Conservation (phyloP, 2,797 vertebrate genomes). For the Mormyrus proboscirostris region DNA sequence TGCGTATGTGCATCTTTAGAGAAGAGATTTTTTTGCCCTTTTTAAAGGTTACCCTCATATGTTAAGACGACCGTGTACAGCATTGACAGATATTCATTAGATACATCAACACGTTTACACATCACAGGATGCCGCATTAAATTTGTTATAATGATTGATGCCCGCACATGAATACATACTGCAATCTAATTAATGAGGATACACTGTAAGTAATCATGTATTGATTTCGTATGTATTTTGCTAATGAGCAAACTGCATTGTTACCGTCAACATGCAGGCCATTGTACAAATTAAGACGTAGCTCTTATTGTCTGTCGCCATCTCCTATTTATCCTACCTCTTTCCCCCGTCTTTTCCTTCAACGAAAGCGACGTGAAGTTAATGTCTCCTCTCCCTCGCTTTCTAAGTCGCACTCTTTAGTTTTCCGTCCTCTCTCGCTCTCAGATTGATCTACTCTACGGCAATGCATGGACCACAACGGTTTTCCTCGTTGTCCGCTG, state of each 20-base stretch:
- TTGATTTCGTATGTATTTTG: background rate
- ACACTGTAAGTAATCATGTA: background rate
- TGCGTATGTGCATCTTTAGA: background rate
- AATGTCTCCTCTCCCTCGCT: slow-evolving; percentile 22
- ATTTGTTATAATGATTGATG: slow-evolving; percentile 18
- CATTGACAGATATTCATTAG: slow-evolving; percentile 14
- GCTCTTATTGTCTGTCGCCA: slow-evolving; percentile 13
- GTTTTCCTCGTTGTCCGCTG: slow-evolving; percentile 19
- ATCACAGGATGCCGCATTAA: slow-evolving; percentile 19
- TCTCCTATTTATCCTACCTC: slow-evolving; percentile 24
- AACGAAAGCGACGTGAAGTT: slow-evolving; percentile 20
- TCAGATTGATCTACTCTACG: slow-evolving; percentile 20
- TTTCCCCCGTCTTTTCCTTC: slow-evolving; percentile 23
- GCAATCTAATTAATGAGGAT: background rate
- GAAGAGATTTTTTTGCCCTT: background rate
- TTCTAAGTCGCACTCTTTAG: slow-evolving; percentile 18
- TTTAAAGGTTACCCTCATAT: slow-evolving; percentile 13
- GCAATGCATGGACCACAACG: slow-evolving; percentile 22
- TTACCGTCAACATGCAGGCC: slow-evolving; percentile 2
- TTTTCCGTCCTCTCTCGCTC: slow-evolving; percentile 25
- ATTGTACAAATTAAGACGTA: slow-evolving; percentile 14
- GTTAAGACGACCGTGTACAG: background rate
- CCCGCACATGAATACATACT: slow-evolving; percentile 5
- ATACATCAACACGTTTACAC: slow-evolving; percentile 12
- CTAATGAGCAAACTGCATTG: background rate